Percentiles rank a stretch among this genome's conserved stretches.
Conservation (phyloP, 23 tunicate genomes). For the Oikopleura dioica region DNA sequence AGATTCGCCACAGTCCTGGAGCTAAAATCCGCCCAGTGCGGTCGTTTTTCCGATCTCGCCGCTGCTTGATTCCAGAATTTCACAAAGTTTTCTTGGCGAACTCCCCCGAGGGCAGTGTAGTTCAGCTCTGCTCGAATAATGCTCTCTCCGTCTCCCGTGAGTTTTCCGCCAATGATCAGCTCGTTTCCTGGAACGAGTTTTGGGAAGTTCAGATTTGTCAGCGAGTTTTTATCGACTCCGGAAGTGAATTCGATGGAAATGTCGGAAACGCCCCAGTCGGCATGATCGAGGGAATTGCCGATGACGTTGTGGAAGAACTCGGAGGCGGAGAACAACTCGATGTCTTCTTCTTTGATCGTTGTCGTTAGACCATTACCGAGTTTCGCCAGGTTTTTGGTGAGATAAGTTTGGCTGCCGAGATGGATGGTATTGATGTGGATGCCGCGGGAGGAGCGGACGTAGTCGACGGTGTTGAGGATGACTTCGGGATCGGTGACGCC, state of each 20-base stretch:
- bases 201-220: not conserved
- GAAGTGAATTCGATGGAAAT: not conserved
- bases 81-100: not conserved
- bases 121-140: not conserved
- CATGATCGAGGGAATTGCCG: not conserved
- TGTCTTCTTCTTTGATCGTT: not conserved
- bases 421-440: conserved; percentile 8
- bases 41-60: not conserved
- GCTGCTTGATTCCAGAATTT: not conserved
- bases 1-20: not conserved
- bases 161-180: not conserved
- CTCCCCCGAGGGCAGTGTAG: not conserved
- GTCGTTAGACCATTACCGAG: not conserved
- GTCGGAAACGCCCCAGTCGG: conserved; percentile 2
- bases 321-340: not conserved
- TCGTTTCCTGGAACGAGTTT: conserved; percentile 6
- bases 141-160: not conserved
- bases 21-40: not conserved
- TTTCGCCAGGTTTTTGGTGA: not conserved
- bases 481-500: conserved; percentile 13
- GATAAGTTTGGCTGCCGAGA: not conserved
- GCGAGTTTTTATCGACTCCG: not conserved
- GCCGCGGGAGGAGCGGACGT: not conserved
- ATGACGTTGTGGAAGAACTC: not conserved
- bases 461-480: not conserved